Evolutionary conservation across 1,140 invertebrate genomes (phyloP), one percentile per base, ranked within the genome.

Genomic region (Diabrotica virgifera): DNA sequence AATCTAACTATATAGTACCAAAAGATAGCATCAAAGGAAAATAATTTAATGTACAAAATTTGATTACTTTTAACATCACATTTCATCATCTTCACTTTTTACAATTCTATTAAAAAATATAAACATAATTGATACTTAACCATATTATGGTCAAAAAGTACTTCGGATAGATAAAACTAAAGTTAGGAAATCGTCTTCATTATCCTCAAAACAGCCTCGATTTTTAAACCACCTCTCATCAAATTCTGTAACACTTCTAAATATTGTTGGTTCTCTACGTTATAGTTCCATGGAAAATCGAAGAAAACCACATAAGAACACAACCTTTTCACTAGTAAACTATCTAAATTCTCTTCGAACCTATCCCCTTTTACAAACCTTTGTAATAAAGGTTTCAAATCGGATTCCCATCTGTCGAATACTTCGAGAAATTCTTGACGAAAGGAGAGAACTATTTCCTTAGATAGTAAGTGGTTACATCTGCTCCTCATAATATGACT

Each of bases 301-400:
- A 87, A 84, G 74, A 83, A 89, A 60, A 85, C 84, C 10, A 87
- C 76, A 64, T 85, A 87, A 10, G 83, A 78, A 6, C 82, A 81
- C 24, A 89, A 73, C 62, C 80, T 82, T 64, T 74, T 75, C 52
- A 82, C 69, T 5, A 74, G 71, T 3, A 67, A 65, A 54, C 81
- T 77, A 57, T 69, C 40, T n/a, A 9, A 5, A 54, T 12, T 5
- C 0, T 2, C 74, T 5, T 67, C 67, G 6, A 80, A 66, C 6
- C 65, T 70, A 38, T 72, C 73, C 14, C 74, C 78, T 6, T 54
- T 74, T 11, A 86, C 61, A 70, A 84, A 87, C 63, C 80, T 79
- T 36, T 80, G 75, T 36, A 87, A 62, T 36, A 78, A 69, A 0
- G 80, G 75, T 36, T 77, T 76, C 6, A 87, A 72, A 60, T 80